Conservation (phyloP, 2,888 invertebrate species). For the Rambutsinella grinnellia region DNA sequence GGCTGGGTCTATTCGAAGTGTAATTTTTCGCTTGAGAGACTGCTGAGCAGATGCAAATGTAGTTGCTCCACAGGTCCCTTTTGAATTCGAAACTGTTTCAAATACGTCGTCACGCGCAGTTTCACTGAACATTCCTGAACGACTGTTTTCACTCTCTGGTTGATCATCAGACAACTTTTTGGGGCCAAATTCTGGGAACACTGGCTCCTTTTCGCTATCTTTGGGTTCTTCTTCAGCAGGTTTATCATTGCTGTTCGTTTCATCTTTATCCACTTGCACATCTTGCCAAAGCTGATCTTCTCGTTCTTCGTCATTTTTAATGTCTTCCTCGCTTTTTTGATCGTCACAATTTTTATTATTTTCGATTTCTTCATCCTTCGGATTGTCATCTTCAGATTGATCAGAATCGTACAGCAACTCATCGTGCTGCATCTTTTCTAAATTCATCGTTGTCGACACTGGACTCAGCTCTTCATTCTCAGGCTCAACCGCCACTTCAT, state of each 20-base stretch:
- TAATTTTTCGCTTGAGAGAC: conserved; percentile 13
- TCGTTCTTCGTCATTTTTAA: neutral
- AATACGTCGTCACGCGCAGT: conserved; percentile 25
- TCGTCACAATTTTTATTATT: neutral
- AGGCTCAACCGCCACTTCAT: neutral
- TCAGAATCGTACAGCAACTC: neutral
- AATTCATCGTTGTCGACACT: neutral
- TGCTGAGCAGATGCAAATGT: neutral
- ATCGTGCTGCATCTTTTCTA: neutral
- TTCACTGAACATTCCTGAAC: conserved; percentile 10
- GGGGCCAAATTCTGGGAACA: neutral
- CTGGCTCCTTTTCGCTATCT: neutral
- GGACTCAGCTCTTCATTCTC: neutral
- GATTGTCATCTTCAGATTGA: neutral
- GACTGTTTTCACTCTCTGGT: conserved; percentile 6
- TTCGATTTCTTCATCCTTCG: conserved; percentile 19
- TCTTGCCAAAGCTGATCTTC: conserved; percentile 1
- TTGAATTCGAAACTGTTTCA: conserved; percentile 4
- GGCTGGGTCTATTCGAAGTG: conserved; percentile 37
- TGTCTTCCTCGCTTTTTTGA: conserved; percentile 8
- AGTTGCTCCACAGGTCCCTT: neutral
- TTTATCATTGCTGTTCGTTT: neutral
- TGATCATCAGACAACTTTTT: neutral
- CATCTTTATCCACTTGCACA: neutral
- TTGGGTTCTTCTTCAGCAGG: neutral